A percentile compares a stretch with the other conserved stretches of the same genome.
These are phyloP conservation scores for Osmerus eperlanus DNA, from an alignment of 2,113 vertebrate species.

Conservation along the genomic window DNA sequence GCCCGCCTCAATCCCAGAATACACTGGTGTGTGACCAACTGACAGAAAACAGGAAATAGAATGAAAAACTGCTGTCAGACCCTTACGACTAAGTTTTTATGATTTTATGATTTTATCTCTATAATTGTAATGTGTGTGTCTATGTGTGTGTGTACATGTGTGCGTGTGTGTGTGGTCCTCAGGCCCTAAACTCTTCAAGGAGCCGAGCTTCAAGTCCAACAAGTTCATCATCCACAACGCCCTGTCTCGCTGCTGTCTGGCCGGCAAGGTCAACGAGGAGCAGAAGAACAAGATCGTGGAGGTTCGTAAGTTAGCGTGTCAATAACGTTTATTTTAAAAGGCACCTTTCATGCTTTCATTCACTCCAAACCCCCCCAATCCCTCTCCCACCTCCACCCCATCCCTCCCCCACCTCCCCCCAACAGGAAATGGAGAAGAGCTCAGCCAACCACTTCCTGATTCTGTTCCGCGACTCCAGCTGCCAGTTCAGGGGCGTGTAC, in stretches of 20 bases:
- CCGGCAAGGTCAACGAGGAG: conserved; percentile 86
- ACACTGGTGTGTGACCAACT: conserved; percentile 74
- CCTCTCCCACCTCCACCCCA: neutral
- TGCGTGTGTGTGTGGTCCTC: conserved; percentile 1
- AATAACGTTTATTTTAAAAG: too few relatives aligned
- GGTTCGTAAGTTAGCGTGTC: conserved; percentile 55
- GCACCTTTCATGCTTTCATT: too few relatives aligned
- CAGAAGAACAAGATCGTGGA: conserved; percentile 87
- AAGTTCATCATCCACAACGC: conserved; percentile 92
- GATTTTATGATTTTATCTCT: neutral
- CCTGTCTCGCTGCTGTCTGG: conserved; percentile 87
- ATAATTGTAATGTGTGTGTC: neutral
- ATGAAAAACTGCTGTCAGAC: neutral
- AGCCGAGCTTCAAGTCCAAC: conserved; percentile 92
- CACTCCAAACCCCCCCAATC: too few relatives aligned
- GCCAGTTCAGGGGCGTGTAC: conserved; percentile 89
- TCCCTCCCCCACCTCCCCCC: neutral
- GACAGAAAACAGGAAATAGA: neutral
- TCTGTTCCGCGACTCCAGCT: conserved; percentile 84
- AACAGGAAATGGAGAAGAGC: conserved; percentile 87
- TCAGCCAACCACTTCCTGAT: conserved; percentile 89
- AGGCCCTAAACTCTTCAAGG: conserved; percentile 89
- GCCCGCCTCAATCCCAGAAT: conserved; percentile 79
- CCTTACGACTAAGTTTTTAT: neutral
- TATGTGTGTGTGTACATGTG: neutral